Evolutionary conservation across 2,797 vertebrate genomes (phyloP).

Genomic region (Labeo calbasu): DNA sequence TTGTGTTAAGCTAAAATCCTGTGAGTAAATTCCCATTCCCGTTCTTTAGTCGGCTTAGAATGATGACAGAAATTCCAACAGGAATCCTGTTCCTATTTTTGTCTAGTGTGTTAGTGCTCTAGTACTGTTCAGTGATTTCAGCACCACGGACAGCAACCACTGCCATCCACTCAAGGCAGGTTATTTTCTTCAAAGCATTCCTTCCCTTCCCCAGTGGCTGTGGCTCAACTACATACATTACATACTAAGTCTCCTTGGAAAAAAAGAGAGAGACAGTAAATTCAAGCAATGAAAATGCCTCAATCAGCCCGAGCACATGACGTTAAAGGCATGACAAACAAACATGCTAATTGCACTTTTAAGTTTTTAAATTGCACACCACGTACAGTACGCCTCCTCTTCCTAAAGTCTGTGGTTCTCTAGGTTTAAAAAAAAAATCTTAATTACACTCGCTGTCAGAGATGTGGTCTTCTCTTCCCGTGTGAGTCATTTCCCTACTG

Average conservation of each 20-base stretch:
- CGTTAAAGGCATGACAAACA: constrained; percentile 12
- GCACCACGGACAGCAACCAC: constrained; percentile 11
- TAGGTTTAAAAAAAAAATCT: constrained; percentile 32
- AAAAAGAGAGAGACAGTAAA: not conserved
- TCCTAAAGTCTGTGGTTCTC: not conserved
- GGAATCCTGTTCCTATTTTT: not conserved
- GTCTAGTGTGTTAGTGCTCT: not conserved
- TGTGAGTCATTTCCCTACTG: constrained; percentile 53
- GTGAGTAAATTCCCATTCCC: not conserved
- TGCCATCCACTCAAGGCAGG: not conserved
- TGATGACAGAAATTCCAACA: not conserved
- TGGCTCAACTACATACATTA: not conserved
- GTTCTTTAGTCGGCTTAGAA: not conserved
- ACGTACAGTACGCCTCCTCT: constrained; percentile 22
- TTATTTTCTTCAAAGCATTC: not conserved
- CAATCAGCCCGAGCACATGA: not conserved
- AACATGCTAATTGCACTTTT: not conserved
- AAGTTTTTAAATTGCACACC: constrained; percentile 13
- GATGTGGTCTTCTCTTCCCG: constrained; percentile 41
- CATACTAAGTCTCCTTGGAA: not conserved
- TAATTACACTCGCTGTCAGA: constrained; percentile 48
- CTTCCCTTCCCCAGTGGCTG: not conserved
- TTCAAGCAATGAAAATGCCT: not conserved
- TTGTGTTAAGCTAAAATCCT: not conserved
- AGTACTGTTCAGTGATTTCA: constrained; percentile 6